Conservation (phyloP, 2,888 invertebrate genomes). For the Ormia ochracea region DNA sequence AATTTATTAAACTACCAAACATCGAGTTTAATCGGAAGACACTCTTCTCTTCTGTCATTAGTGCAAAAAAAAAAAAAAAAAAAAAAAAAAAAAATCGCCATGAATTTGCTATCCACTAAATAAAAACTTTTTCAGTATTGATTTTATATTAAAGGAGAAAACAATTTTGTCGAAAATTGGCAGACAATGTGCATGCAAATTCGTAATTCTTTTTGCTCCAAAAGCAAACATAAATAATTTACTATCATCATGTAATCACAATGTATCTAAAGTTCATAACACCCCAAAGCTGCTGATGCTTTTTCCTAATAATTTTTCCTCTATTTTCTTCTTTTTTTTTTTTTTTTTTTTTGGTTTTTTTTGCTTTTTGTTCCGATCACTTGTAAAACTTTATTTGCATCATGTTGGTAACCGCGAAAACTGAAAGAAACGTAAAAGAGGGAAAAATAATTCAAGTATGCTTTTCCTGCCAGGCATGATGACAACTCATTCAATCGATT, state of each 20-base stretch:
- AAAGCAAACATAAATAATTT: conserved; percentile 58
- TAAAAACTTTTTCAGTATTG: conserved; percentile 20
- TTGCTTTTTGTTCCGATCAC: conserved; percentile 9
- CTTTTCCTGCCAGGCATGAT: not conserved
- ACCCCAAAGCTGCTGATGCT: conserved; percentile 30
- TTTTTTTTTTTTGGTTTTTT: not conserved
- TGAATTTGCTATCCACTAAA: conserved; percentile 14
- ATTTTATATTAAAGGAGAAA: conserved; percentile 41
- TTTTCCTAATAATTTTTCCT: conserved; percentile 18
- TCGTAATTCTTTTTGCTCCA: conserved; percentile 8
- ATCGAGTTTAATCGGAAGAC: too few species aligned
- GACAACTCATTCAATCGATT: conserved; percentile 50
- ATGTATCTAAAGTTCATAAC: conserved; percentile 52
- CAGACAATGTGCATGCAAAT: conserved; percentile 34
- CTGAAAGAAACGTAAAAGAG: conserved; percentile 4
- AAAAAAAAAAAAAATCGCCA: not conserved
- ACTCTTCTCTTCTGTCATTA: too few species aligned
- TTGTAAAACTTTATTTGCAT: conserved; percentile 58
- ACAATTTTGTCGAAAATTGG: conserved; percentile 45
- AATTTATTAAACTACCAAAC: too few species aligned
- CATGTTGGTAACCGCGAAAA: conserved; percentile 44
- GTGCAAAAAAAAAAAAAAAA: too few species aligned
- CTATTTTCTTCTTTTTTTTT: too few species aligned
- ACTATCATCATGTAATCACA: conserved; percentile 50
- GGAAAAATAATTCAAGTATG: conserved; percentile 4